Base-by-base conservation (phyloP, 2,113 vertebrate species). In the Osmerus eperlanus region DNA sequence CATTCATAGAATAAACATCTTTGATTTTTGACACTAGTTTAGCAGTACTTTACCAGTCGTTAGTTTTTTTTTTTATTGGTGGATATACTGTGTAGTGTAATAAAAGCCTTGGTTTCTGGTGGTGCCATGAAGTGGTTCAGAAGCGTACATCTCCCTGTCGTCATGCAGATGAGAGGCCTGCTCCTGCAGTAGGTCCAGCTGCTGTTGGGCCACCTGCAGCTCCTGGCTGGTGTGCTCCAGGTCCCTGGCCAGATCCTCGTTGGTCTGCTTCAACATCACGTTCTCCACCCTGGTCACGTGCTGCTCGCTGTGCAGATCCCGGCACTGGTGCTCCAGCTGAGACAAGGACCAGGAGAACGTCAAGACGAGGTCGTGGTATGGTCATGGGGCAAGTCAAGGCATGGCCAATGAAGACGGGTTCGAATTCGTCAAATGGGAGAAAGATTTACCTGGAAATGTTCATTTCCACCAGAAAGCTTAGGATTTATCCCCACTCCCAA, bases 131-230 rank as follows among this genome's bases (percentile, higher is more conserved):
- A 56, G 53, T 58, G 13, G 8, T 8, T 53, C 4, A 11, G 25
- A 13, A 8, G 88, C 95, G 92, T 86, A 97, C 96, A 94, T 90
- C 91, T 98, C 96, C 79, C 94, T 94, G 71, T 97, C 94, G 74
- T 96, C 92, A 0, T 95, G 92, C 4, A 97, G 91, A 0, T 72
- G 86, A 47, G 87, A 79, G 0, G 94, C 89, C 83, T 96, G 93
- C 7, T 93, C 86, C 74, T 96, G 95, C n/a, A 98, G 92, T 28
- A 90, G 68, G 36, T 87, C 72, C 75, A 98, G 88, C 86, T 97
- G 95, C 23, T 93, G 90, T 78, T 96, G 96, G 0, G 95, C 90
- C 0, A 89, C 68, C 3, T 65, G 72, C 32, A 98, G 89, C 66
- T 97, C 93, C 0, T 83, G 88, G 18, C 90, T 87, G 0, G 91